Percentiles rank a stretch among this genome's conserved stretches.
phyloP scores from a whole-genome alignment of 2,888 invertebrate genomes.

The Latrodectus hesperus region DNA sequence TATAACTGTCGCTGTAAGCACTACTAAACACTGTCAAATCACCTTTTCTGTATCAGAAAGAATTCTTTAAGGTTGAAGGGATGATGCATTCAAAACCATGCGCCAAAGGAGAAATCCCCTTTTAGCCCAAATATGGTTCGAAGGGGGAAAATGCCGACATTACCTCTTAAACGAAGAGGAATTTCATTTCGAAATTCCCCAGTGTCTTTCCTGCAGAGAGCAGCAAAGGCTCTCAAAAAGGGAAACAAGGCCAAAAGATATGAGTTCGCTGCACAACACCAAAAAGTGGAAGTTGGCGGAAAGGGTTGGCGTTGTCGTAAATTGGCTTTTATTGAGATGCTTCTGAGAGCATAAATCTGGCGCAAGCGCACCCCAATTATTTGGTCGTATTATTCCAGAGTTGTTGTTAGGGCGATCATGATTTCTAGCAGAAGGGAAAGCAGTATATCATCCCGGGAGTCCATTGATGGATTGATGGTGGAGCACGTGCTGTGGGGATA shows the following conservation, averaged over 20 bases:
- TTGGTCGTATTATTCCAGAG: background rate
- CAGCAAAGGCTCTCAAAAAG: background rate
- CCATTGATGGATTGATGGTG: background rate
- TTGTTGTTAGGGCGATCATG: too few species aligned
- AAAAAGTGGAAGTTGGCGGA: background rate
- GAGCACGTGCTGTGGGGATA: background rate
- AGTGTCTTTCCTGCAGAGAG: background rate
- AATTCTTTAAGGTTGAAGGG: too few species aligned
- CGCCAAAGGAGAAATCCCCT: too few species aligned
- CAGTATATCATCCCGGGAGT: too few species aligned
- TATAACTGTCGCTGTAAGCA: too few species aligned
- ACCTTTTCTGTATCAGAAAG: too few species aligned
- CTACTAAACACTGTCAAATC: too few species aligned
- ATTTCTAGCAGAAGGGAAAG: too few species aligned
- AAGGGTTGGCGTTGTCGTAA: slow-evolving; percentile 2
- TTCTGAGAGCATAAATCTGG: background rate
- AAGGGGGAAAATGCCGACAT: background rate
- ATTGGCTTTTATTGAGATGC: slow-evolving; percentile 27
- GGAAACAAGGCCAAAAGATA: background rate
- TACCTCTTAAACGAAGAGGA: background rate
- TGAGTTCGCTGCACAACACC: background rate
- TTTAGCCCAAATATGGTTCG: too few species aligned
- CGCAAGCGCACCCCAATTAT: slow-evolving; percentile 9
- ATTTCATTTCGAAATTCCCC: slow-evolving; percentile 3
- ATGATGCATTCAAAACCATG: too few species aligned